Evolutionary conservation across 2,113 vertebrate species (phyloP), one percentile per base, ranked within the genome.

Genomic region (Paracanthobrama guichenoti): DNA sequence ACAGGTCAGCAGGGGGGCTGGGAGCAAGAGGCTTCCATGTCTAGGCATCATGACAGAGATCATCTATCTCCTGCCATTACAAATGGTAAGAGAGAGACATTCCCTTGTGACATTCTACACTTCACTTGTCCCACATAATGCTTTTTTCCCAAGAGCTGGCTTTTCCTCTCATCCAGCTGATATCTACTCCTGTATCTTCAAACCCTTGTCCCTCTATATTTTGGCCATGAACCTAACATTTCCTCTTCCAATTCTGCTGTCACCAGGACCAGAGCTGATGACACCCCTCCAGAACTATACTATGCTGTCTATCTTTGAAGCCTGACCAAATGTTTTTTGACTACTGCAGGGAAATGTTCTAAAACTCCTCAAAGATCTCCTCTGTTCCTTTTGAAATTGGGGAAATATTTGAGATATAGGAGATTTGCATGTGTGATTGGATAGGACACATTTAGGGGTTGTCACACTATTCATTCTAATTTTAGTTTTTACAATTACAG

Each of bases 1-100:
- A 44, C 74, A 76, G 76, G 84, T 64, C 86, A 88, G 69, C 95
- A 18, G 71, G 69, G 10, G 93, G 94, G 87, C 89, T 92, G 77
- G 92, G 96, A 84, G 81, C 93, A 89, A 26, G 93, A 95, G 16
- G 35, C 94, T 72, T 93, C 91, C 0, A 92, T 95, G 48, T 94
- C 93, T 86, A 89, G 94, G 72, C 91, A 94, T 84, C 74, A 85
- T 0, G 96, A 97, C 35, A 90, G 95, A 59, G 97, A 98, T 64
- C 96, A 96, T 88, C 94, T 97, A 24, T 97, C 97, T 0, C 95
- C 96, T 0, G 95, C 95, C 87, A 95, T 98, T 92, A 95, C 96
- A 92, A 99, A 99, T 95, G 97, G 98, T 98, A 94, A 97, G 97
- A 85, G 48, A 31, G 55, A 72, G 75, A 81, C 86, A 86, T 81